Percentiles rank a stretch among this genome's conserved stretches.
phyloP scores from a whole-genome alignment of 2,888 invertebrate genomes.

The Chirona hameri region DNA sequence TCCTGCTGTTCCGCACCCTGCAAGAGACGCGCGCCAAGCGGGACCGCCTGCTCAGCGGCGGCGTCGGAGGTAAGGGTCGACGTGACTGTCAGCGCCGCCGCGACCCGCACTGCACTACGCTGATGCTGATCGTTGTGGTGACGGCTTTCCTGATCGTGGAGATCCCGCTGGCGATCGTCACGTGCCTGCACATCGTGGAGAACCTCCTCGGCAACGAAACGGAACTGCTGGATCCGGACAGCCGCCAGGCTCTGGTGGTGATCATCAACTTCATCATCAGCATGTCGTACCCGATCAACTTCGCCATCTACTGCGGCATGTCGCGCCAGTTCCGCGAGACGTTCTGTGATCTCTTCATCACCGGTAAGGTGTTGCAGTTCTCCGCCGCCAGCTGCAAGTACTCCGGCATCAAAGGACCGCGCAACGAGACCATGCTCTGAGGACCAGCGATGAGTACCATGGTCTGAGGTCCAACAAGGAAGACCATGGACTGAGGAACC shows the following conservation, averaged over 20 bases:
- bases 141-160: slow-evolving; percentile 78
- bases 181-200: slow-evolving; percentile 70
- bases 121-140: slow-evolving; percentile 83
- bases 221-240: slow-evolving; percentile 59
- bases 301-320: slow-evolving; percentile 89
- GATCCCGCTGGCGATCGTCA: slow-evolving; percentile 77
- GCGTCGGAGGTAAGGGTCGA: slow-evolving; percentile 48
- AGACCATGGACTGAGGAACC: no score
- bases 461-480: background rate
- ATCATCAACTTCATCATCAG: slow-evolving; percentile 88
- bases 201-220: background rate
- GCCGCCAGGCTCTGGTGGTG: slow-evolving; percentile 76
- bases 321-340: slow-evolving; percentile 89
- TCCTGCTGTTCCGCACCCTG: slow-evolving; percentile 80
- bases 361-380: slow-evolving; percentile 26
- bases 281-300: slow-evolving; percentile 66
- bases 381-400: slow-evolving; percentile 30
- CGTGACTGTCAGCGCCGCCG: slow-evolving; percentile 71
- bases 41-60: slow-evolving; percentile 65
- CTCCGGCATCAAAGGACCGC: slow-evolving; percentile 36
- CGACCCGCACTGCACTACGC: slow-evolving; percentile 77
- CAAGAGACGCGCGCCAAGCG: slow-evolving; percentile 74
- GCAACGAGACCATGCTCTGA: slow-evolving; percentile 8
- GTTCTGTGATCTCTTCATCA: slow-evolving; percentile 73
- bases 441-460: background rate